These are phyloP conservation scores for Thereva nobilitata DNA, from an alignment of 2,888 invertebrate species.

Conservation along the genomic window DNA sequence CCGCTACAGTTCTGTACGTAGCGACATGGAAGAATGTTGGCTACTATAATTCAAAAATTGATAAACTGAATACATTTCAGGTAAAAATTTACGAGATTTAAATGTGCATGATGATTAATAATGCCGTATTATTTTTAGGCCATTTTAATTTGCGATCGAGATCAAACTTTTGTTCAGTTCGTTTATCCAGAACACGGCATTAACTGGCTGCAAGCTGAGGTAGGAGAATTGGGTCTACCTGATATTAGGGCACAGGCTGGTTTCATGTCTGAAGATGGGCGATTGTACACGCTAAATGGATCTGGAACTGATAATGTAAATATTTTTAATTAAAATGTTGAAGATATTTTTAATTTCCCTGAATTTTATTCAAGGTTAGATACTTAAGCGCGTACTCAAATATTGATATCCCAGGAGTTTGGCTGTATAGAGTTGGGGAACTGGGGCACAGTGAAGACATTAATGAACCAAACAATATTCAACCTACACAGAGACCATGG, in stretches of 20 bases:
- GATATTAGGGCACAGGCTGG: conserved; percentile 95
- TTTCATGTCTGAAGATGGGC: conserved; percentile 82
- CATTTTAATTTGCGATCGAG: conserved; percentile 51
- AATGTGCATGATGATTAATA: neutral
- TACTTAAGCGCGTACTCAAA: conserved; percentile 78
- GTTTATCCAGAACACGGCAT: conserved; percentile 86
- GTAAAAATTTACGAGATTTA: conserved; percentile 59
- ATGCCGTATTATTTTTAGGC: conserved; percentile 44
- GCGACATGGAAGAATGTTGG: conserved; percentile 92
- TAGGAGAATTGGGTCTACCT: conserved; percentile 74
- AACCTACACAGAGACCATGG: conserved; percentile 54
- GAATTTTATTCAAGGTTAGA: conserved; percentile 48
- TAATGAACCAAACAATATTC: conserved; percentile 67
- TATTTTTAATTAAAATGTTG: neutral
- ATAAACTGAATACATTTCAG: conserved; percentile 89
- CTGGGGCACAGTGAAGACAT: conserved; percentile 66
- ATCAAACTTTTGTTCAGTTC: conserved; percentile 80
- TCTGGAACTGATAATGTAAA: conserved; percentile 87
- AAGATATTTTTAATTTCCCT: conserved; percentile 25
- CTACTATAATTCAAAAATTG: conserved; percentile 64
- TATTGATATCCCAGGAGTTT: conserved; percentile 80
- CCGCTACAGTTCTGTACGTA: conserved; percentile 78
- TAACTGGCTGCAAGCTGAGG: conserved; percentile 87
- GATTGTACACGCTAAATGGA: conserved; percentile 74
- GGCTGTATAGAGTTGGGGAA: conserved; percentile 84